Conservation (phyloP, 2,113 vertebrate species). For the Dicrurus megarhynchus region DNA sequence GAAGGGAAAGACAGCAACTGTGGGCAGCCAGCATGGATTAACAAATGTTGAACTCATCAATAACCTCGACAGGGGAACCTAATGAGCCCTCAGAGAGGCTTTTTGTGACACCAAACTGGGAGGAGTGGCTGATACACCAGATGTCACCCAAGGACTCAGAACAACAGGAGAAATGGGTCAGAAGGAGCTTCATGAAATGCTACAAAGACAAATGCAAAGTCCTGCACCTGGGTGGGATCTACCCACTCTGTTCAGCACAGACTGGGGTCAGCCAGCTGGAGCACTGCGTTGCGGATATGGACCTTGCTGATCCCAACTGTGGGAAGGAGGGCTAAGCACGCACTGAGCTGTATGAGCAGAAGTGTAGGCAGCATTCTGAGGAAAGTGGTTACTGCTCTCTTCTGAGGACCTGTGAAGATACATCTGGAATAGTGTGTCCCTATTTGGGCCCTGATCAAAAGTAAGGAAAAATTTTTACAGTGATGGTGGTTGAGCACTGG, state of each 20-base stretch:
- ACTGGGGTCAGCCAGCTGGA: neutral
- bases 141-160: neutral
- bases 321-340: neutral
- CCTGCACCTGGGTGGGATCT: neutral
- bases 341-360: neutral
- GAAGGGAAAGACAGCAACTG: neutral
- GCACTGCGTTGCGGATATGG: neutral
- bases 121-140: neutral
- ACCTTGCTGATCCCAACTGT: rapidly evolving
- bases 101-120: neutral
- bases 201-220: rapidly evolving
- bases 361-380: neutral
- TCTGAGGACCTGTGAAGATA: neutral
- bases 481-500: neutral
- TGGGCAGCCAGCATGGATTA: neutral
- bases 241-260: rapidly evolving
- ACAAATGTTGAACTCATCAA: neutral
- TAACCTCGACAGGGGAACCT: rapidly evolving
- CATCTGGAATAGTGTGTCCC: neutral
- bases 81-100: neutral
- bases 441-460: neutral
- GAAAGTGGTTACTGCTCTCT: neutral
- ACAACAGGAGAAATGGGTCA: neutral
- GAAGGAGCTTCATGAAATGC: neutral
- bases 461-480: neutral